phyloP scores from a whole-genome alignment of 2,113 vertebrate genomes.

The Stigmatopora argus region DNA sequence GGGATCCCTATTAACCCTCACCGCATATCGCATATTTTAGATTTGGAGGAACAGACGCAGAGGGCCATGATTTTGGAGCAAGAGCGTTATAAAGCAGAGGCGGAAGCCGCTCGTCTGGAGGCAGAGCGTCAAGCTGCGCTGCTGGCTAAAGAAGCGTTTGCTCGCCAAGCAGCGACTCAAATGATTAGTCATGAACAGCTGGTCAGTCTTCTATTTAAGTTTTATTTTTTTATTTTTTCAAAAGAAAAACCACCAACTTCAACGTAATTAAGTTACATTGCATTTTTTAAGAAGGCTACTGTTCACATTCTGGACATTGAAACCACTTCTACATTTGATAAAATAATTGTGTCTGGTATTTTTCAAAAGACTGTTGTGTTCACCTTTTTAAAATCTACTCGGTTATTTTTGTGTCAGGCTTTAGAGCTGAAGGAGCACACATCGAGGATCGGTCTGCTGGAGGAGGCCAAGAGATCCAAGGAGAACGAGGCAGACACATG shows the following conservation, averaged over 20 bases:
- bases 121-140: conserved; percentile 82
- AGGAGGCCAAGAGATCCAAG: conserved; percentile 83
- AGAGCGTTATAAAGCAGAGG: conserved; percentile 78
- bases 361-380: neutral
- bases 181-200: conserved; percentile 89
- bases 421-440: conserved; percentile 86
- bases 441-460: conserved; percentile 80
- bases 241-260: neutral
- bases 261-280: no score
- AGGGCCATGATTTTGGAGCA: conserved; percentile 82
- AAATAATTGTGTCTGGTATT: no score
- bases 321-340: no score
- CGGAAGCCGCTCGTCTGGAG: conserved; percentile 85
- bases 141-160: conserved; percentile 87
- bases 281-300: no score
- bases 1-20: neutral
- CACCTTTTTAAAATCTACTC: neutral
- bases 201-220: conserved; percentile 60
- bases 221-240: neutral
- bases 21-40: conserved; percentile 52
- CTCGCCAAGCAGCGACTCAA: conserved; percentile 78
- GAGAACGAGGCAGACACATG: conserved; percentile 85
- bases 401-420: conserved; percentile 64
- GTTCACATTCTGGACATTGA: no score
- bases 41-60: conserved; percentile 85